A percentile compares a stretch with the other conserved stretches of the same genome.
Conservation (phyloP, 2,113 vertebrate genomes). For the Anolis carolinensis region DNA sequence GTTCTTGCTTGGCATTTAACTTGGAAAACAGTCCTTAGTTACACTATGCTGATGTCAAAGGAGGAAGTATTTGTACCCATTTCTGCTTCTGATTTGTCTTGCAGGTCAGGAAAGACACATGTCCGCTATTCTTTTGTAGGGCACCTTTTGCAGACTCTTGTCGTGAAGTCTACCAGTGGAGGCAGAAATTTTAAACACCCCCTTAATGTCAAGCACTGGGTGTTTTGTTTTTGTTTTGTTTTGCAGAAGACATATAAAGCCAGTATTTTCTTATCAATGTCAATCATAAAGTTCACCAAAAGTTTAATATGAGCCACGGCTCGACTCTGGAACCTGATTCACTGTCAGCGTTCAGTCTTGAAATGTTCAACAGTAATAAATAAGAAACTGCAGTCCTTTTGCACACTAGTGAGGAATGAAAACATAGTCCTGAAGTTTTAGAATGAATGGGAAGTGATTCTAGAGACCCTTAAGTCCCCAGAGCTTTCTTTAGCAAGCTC, state of each 20-base stretch:
- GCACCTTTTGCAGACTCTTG: constrained; percentile 36
- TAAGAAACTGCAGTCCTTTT: not conserved
- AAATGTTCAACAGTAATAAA: not conserved
- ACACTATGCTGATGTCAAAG: not conserved
- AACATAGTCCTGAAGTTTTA: not conserved
- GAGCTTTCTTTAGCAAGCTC: not conserved
- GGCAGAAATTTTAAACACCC: constrained; percentile 2
- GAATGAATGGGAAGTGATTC: not conserved
- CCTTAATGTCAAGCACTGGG: not conserved
- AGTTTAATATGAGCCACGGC: not conserved
- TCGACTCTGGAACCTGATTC: not conserved
- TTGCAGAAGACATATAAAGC: constrained; percentile 11
- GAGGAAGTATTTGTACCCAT: not conserved
- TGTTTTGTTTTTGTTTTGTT: not conserved
- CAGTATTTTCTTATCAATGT: constrained; percentile 37
- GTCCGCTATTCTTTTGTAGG: not conserved
- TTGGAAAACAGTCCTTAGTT: not conserved
- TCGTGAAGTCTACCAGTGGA: constrained; percentile 29
- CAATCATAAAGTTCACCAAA: not conserved
- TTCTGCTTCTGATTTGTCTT: not conserved
- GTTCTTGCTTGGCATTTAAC: not conserved
- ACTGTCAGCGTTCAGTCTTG: not conserved
- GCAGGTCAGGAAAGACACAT: constrained; percentile 51
- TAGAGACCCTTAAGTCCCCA: not conserved
- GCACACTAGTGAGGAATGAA: not conserved